Conservation (phyloP, 1,140 invertebrate species). For the Protaetia brevitarsis region DNA sequence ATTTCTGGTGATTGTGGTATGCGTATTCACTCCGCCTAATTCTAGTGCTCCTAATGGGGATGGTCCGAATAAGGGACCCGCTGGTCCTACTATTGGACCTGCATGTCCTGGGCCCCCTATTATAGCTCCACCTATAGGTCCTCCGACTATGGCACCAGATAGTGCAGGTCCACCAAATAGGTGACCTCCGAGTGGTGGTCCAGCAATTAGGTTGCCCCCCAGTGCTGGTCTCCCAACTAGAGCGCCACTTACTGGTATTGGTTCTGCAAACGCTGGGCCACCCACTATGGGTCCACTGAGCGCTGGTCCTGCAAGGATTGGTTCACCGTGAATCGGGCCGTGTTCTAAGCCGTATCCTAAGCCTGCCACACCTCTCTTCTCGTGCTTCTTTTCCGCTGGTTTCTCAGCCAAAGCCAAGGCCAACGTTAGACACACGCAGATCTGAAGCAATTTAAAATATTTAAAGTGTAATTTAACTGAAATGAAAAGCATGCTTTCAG, state of each 20-base stretch:
- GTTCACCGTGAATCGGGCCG: background rate
- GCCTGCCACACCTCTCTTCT: slow-evolving; percentile 16
- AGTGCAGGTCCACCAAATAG: no score
- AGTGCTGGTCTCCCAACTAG: background rate
- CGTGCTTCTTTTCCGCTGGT: slow-evolving; percentile 19
- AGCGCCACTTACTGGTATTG: background rate
- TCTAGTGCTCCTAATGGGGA: background rate
- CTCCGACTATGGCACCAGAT: no score
- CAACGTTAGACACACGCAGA: slow-evolving; percentile 12
- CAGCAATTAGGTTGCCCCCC: background rate
- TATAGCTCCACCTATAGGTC: no score
- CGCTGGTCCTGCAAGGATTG: no score
- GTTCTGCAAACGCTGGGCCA: no score
- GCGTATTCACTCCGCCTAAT: slow-evolving; percentile 27
- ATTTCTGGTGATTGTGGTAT: slow-evolving; percentile 32
- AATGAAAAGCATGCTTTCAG: no score
- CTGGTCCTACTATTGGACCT: no score
- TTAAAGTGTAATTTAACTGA: no score
- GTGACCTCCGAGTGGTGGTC: no score
- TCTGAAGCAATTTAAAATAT: slow-evolving; percentile 2
- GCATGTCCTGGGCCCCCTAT: no score
- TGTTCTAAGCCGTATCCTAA: slow-evolving; percentile 14
- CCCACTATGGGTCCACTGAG: no score
- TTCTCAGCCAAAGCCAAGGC: background rate
- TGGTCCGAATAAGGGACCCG: background rate